phyloP scores from a whole-genome alignment of 1,140 invertebrate species.

The Dryas iulia region DNA sequence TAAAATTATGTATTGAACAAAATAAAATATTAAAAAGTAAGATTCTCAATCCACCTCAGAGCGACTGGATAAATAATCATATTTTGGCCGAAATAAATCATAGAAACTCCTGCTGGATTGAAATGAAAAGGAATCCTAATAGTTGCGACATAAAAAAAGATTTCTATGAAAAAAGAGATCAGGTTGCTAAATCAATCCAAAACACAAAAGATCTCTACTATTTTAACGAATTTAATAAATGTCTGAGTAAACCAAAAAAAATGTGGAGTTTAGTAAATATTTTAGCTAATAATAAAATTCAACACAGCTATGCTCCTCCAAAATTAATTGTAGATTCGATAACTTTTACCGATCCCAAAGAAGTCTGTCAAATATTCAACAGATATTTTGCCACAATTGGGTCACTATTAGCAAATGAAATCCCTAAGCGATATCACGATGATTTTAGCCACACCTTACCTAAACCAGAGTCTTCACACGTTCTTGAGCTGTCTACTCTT shows the following conservation, averaged over 20 bases:
- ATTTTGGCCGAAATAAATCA: conserved; percentile 23
- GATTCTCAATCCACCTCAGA: conserved; percentile 21
- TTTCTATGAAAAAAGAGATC: conserved; percentile 13
- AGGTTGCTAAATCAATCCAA: conserved; percentile 16
- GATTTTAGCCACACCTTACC: too few species aligned
- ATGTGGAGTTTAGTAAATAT: conserved; percentile 25
- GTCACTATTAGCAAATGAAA: too few species aligned
- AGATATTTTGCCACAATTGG: background rate
- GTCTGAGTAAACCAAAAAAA: conserved; percentile 30
- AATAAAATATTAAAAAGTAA: conserved; percentile 21
- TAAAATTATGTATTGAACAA: background rate
- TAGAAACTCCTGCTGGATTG: conserved; percentile 20
- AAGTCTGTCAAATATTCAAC: background rate
- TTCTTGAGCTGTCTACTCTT: background rate
- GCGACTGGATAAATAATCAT: conserved; percentile 27
- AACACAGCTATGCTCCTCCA: conserved; percentile 15
- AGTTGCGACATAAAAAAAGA: conserved; percentile 10
- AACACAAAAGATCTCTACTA: conserved; percentile 27
- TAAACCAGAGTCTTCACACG: too few species aligned
- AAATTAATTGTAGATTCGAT: background rate
- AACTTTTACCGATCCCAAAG: too few species aligned
- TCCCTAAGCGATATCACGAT: too few species aligned
- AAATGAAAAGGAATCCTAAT: conserved; percentile 8
- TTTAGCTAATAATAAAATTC: conserved; percentile 13
- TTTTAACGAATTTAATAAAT: conserved; percentile 25